Percentiles rank a stretch among this genome's conserved stretches.
Conservation (phyloP, 1,140 invertebrate genomes). For the Radopholus similis region DNA sequence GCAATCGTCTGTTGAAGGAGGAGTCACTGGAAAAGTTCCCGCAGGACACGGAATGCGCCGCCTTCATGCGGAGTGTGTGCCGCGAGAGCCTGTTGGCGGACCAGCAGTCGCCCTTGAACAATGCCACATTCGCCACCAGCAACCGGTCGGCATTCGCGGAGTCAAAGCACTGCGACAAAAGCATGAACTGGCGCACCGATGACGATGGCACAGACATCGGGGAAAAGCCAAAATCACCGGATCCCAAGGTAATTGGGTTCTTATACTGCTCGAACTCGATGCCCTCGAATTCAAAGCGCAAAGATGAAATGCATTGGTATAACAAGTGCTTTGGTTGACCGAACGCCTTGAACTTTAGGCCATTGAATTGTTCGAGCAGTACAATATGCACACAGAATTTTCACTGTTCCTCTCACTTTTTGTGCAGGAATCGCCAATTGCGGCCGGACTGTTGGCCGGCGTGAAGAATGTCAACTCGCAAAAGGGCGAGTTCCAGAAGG, state of each 20-base stretch:
- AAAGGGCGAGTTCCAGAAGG: constrained; percentile 48
- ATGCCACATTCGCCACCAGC: not conserved
- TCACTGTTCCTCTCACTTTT: not conserved
- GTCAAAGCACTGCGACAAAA: not conserved
- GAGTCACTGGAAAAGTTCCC: not conserved
- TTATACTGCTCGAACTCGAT: no score
- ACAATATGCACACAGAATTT: not conserved
- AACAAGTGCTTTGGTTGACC: no score
- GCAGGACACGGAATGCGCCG: constrained; percentile 4
- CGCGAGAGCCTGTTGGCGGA: constrained; percentile 13
- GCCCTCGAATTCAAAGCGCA: no score
- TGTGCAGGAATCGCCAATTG: constrained; percentile 48
- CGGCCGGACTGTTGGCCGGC: constrained; percentile 49
- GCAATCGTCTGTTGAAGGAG: constrained; percentile 12
- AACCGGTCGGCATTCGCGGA: not conserved
- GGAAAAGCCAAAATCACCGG: constrained; percentile 34
- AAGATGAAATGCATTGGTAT: no score
- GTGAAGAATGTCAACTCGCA: constrained; percentile 48
- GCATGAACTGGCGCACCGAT: not conserved
- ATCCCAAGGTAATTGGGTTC: constrained; percentile 35
- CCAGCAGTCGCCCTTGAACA: not conserved
- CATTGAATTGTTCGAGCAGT: no score
- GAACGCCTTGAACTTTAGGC: no score
- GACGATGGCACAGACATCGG: not conserved
- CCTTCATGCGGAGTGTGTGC: constrained; percentile 21